phyloP scores from a whole-genome alignment of 2,888 invertebrate species.

The Pachymerium ferrugineum region DNA sequence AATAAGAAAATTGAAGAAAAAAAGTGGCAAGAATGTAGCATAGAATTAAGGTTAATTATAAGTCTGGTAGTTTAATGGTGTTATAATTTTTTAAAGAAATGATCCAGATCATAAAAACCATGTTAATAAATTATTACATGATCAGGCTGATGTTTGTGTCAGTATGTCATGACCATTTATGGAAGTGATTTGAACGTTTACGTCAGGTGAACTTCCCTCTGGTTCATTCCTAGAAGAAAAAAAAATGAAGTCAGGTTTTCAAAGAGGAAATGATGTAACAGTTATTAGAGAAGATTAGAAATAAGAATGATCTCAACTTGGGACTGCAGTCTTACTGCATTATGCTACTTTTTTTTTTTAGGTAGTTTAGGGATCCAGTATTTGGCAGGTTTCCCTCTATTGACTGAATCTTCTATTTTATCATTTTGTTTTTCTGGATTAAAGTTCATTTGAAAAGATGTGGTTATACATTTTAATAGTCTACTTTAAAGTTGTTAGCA shows the following conservation, averaged over 20 bases:
- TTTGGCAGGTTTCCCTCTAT: conserved; percentile 22
- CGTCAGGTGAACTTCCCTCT: neutral
- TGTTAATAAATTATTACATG: neutral
- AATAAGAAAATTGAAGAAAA: neutral
- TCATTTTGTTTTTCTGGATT: neutral
- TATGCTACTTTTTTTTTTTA: neutral
- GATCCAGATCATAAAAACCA: too few relatives aligned
- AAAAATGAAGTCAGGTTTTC: neutral
- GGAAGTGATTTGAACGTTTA: neutral
- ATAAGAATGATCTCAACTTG: neutral
- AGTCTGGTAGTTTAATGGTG: too few relatives aligned
- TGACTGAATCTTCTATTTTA: neutral
- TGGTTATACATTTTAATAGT: neutral
- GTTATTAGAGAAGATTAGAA: neutral
- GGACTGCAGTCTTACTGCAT: neutral
- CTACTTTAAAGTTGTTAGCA: neutral
- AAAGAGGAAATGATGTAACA: neutral
- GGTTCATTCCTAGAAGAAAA: neutral
- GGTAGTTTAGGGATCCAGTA: neutral
- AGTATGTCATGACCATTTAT: conserved; percentile 12
- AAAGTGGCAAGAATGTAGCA: too few relatives aligned
- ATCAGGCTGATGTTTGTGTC: neutral
- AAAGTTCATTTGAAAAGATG: neutral
- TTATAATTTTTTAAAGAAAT: too few relatives aligned
- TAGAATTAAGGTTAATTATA: too few relatives aligned